These are phyloP conservation scores for Ariolimax columbianus DNA, from an alignment of 2,888 invertebrate genomes.

Conservation along the genomic window DNA sequence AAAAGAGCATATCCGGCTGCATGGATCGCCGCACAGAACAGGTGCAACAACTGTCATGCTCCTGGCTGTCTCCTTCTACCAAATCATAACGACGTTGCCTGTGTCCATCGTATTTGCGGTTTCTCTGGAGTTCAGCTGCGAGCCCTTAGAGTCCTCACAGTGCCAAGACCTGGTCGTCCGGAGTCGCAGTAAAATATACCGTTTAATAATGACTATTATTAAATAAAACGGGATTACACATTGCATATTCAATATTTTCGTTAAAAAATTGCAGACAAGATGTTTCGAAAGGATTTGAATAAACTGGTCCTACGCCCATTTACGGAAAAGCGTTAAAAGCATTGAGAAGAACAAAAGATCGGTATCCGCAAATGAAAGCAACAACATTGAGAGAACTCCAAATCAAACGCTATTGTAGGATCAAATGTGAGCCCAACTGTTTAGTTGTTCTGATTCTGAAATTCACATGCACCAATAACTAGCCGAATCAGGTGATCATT, in stretches of 20 bases:
- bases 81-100: conserved; percentile 76
- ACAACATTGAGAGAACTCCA: conserved; percentile 9
- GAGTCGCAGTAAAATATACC: conserved; percentile 69
- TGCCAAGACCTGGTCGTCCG: conserved; percentile 54
- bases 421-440: too few species aligned
- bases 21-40: conserved; percentile 62
- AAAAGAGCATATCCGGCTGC: conserved; percentile 63
- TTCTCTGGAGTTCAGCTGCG: conserved; percentile 61
- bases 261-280: conserved; percentile 76
- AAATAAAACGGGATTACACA: conserved; percentile 76
- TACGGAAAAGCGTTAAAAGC: conserved; percentile 57
- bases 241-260: conserved; percentile 77
- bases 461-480: too few species aligned
- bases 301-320: conserved; percentile 60
- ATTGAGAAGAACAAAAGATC: conserved; percentile 59
- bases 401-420: conserved; percentile 51
- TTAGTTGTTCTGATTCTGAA: too few species aligned
- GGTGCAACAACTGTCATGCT: conserved; percentile 77
- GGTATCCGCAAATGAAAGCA: conserved; percentile 59
- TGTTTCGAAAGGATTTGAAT: conserved; percentile 74
- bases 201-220: conserved; percentile 64
- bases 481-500: too few species aligned
- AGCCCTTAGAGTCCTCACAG: not conserved
- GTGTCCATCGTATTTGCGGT: conserved; percentile 73
- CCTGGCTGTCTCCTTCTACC: conserved; percentile 76